Conservation (phyloP, 2,797 vertebrate species). For the Alfaro cultratus region DNA sequence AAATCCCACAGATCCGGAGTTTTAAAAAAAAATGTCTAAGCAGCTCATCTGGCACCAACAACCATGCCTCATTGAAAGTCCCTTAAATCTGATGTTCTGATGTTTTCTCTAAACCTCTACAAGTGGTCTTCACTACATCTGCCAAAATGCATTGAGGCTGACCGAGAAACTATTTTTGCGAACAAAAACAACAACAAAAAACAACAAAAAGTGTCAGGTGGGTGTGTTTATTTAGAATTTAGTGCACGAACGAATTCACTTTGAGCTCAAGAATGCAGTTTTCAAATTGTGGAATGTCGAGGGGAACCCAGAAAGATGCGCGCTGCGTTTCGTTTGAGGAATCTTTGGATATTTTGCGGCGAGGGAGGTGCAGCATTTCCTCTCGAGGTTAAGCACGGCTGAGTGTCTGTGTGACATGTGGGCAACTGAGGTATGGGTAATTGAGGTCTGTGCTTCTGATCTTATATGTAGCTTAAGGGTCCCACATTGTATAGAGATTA, state of each 20-base stretch:
- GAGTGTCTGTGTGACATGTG: not conserved
- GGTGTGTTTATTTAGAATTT: not conserved
- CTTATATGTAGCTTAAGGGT: not conserved
- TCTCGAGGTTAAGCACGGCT: not conserved
- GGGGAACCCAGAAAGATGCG: not conserved
- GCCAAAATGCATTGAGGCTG: not conserved
- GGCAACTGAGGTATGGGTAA: not conserved
- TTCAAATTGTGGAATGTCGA: not conserved
- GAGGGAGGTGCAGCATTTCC: not conserved
- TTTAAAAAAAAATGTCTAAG: not conserved
- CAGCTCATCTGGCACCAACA: not conserved
- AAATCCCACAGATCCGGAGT: not conserved
- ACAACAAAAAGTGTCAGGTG: not conserved
- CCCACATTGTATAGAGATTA: too few relatives aligned
- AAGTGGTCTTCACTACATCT: not conserved
- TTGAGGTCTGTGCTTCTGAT: not conserved
- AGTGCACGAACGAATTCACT: too few relatives aligned
- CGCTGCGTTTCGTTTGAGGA: not conserved
- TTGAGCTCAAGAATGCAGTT: not conserved
- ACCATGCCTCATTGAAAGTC: not conserved
- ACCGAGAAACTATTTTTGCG: not conserved
- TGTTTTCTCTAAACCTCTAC: not conserved
- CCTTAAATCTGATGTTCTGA: not conserved
- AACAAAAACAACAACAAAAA: not conserved
- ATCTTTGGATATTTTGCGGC: not conserved